Evolutionary conservation across 35 echinoderm and acorn worm genomes (phyloP), one percentile per base, ranked within the genome.

Genomic region (Hemicentrotus pulcherrimus): DNA sequence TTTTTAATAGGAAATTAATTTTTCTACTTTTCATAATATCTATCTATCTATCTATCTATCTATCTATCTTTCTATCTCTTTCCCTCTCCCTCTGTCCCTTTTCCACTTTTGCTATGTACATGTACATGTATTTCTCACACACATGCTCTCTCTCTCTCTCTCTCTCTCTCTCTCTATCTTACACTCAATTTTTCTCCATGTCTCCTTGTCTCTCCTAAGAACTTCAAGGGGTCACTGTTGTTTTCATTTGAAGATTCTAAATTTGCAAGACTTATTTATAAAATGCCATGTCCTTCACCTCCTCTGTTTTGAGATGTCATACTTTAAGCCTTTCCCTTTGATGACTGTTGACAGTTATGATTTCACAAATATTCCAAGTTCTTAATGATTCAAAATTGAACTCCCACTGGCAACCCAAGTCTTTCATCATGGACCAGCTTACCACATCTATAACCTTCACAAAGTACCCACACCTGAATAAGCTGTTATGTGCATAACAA

Each of bases 311-410:
- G 65, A 78, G 28, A 22, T 28, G 65, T 78, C 65, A 78, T 78
- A 78, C 22, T 2, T 2, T 28, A 78, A 78, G 24, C 24, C 65
- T 78, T 18, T 8, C 19, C 6, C 65, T 78, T 59, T 78, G 65
- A 78, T 78, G 19, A 78, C 22, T 28, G 65, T 78, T 78, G 65
- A 78, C 65, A 78, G 65, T 78, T 78, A 78, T 78, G 65, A 78
- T 78, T 78, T 78, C 65, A 78, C 65, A 78, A 78, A 78, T 78
- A 78, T 78, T 78, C 65, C 19, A 78, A 78, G 22, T 78, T 78
- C 65, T 78, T 78, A n/a, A 78, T 78, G 5, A 78, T 8, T 6
- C 65, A 4, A 28, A n/a, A 78, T 78, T 78, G 28, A 78, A 78
- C 65, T 78, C 65, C 65, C 22, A n/a, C 65, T 78, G 65, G 65